Evolutionary conservation across 1,140 invertebrate genomes (phyloP).

Genomic region (Panagrolaimus sp.): DNA sequence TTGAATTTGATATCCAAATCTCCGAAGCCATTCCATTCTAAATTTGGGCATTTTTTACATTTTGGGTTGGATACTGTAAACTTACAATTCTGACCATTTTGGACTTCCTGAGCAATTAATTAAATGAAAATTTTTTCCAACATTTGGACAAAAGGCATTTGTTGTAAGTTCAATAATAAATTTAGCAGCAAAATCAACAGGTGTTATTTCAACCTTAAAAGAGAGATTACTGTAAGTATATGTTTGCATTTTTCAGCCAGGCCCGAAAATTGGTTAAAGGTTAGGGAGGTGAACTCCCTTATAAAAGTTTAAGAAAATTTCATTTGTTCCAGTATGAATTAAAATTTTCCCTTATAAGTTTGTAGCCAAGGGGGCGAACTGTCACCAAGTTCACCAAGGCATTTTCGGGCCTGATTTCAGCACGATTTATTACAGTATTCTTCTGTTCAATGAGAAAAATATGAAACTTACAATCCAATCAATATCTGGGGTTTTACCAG

Average conservation of each 20-base stretch:
- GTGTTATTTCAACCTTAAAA: slow-evolving; percentile 63
- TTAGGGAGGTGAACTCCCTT: too few species aligned
- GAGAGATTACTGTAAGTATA: not conserved
- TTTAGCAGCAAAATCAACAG: slow-evolving; percentile 63
- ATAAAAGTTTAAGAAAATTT: too few species aligned
- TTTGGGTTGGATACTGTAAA: too few species aligned
- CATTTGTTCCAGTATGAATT: too few species aligned
- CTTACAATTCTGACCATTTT: slow-evolving; percentile 37
- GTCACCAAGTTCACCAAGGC: slow-evolving; percentile 3
- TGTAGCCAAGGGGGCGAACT: too few species aligned
- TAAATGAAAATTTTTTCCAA: slow-evolving; percentile 64
- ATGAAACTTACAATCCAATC: slow-evolving; percentile 58
- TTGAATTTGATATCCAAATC: slow-evolving; percentile 40
- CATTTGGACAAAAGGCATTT: slow-evolving; percentile 56
- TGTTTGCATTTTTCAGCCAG: too few species aligned
- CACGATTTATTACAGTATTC: slow-evolving; percentile 17
- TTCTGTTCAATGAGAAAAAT: not conserved
- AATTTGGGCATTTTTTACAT: not conserved
- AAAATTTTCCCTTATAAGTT: too few species aligned
- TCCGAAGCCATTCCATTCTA: slow-evolving; percentile 44
- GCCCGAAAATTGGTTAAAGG: too few species aligned
- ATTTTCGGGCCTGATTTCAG: slow-evolving; percentile 13
- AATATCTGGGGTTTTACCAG: slow-evolving; percentile 61
- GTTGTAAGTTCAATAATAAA: slow-evolving; percentile 60
- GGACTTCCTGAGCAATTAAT: slow-evolving; percentile 39